These are phyloP conservation scores for Lasiommata megera DNA, from an alignment of 2,888 invertebrate genomes.

Conservation along the genomic window DNA sequence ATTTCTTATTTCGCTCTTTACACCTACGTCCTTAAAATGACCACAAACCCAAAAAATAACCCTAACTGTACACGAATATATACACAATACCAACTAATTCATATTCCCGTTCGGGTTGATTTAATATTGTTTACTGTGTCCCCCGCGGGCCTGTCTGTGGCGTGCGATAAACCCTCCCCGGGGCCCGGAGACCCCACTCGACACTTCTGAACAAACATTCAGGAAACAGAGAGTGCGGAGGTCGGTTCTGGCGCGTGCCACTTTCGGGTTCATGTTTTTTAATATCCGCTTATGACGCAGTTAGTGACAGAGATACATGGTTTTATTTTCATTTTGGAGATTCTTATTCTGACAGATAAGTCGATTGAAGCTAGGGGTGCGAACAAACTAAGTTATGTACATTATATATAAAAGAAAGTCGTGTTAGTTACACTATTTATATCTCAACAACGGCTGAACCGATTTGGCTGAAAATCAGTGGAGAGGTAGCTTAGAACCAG, in stretches of 20 bases:
- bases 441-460: no score
- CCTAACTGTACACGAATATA: not conserved
- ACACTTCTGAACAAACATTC: slow-evolving; percentile 10
- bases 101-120: slow-evolving; percentile 38
- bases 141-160: slow-evolving; percentile 34
- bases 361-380: no score
- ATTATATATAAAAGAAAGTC: no score
- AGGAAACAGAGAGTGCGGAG: slow-evolving; percentile 3
- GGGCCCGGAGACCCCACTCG: slow-evolving; percentile 8
- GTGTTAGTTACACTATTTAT: no score
- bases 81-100: slow-evolving; percentile 38
- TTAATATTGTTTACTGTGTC: slow-evolving; percentile 38
- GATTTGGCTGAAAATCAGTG: no score
- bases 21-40: no score
- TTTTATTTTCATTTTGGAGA: no score
- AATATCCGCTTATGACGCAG: slow-evolving; percentile 5
- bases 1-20: no score
- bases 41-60: not conserved
- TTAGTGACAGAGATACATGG: not conserved
- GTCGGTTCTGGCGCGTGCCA: slow-evolving; percentile 4
- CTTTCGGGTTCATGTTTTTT: slow-evolving; percentile 2
- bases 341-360: no score
- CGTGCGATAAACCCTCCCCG: slow-evolving; percentile 41
- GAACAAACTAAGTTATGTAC: no score
- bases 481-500: no score